Conservation (phyloP, 2,797 vertebrate species). For the Calcarius lapponicus region DNA sequence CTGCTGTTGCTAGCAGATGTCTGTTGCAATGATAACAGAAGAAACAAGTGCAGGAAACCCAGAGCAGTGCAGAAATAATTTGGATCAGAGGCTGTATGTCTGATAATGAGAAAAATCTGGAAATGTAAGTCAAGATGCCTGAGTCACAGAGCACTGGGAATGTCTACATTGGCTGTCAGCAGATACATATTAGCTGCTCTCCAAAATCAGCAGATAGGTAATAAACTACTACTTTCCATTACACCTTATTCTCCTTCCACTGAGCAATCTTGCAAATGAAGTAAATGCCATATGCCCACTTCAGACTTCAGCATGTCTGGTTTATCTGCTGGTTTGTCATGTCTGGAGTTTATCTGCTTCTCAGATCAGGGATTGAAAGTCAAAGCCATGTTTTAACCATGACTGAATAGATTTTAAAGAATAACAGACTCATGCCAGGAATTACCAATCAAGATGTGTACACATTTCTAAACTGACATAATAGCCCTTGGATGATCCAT, state of each 20-base stretch:
- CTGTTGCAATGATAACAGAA: not conserved
- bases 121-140: not conserved
- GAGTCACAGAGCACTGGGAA: not conserved
- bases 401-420: not conserved
- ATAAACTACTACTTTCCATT: not conserved
- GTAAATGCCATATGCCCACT: not conserved
- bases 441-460: not conserved
- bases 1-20: not conserved
- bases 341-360: not conserved
- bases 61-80: not conserved
- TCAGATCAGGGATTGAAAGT: not conserved
- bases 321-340: not conserved
- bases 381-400: not conserved
- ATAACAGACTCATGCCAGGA: not conserved
- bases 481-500: not conserved
- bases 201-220: not conserved
- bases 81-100: not conserved
- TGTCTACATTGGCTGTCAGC: not conserved
- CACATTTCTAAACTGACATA: not conserved
- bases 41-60: not conserved
- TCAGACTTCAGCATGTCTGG: not conserved
- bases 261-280: not conserved
- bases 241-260: not conserved
- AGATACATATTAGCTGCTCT: not conserved
- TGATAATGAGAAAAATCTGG: not conserved